phyloP scores from a whole-genome alignment of 2,113 vertebrate genomes.

The Protomyctophum bolini region DNA sequence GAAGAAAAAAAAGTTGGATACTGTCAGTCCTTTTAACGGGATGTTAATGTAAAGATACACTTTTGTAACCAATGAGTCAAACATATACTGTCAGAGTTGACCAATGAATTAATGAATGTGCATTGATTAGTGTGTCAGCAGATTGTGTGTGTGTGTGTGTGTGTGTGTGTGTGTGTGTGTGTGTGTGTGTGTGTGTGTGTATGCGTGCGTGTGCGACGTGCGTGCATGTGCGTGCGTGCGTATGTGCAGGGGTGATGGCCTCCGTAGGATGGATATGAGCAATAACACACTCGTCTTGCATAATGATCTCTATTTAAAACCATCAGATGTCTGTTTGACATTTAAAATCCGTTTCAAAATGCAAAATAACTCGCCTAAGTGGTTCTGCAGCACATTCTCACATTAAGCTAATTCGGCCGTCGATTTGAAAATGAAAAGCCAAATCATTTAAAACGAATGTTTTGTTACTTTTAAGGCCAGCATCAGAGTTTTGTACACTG shows the following conservation, averaged over 20 bases:
- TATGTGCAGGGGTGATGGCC: conserved; percentile 21
- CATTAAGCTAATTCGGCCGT: conserved; percentile 36
- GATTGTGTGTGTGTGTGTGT: no score
- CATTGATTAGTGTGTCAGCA: no score
- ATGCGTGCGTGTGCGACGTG: neutral
- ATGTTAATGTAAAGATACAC: no score
- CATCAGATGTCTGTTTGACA: conserved; percentile 65
- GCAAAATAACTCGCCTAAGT: conserved; percentile 64
- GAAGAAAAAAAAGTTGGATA: no score
- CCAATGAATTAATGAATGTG: no score
- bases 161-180: no score
- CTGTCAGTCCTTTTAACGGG: no score
- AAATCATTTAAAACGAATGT: conserved; percentile 18
- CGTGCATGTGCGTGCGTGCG: neutral
- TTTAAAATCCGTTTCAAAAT: conserved; percentile 67
- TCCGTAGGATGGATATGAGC: conserved; percentile 38
- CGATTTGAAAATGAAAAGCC: conserved; percentile 31
- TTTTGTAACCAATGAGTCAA: no score
- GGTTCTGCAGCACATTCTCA: conserved; percentile 40
- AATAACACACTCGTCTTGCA: conserved; percentile 53
- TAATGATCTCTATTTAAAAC: conserved; percentile 62
- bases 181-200: neutral
- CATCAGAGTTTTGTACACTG: no score
- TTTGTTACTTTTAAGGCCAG: no score
- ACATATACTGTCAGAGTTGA: no score